A percentile compares a stretch with the other conserved stretches of the same genome.
These are phyloP conservation scores for Drosophila kambysellisi DNA, from an alignment of 2,888 invertebrate genomes.

Conservation along the genomic window DNA sequence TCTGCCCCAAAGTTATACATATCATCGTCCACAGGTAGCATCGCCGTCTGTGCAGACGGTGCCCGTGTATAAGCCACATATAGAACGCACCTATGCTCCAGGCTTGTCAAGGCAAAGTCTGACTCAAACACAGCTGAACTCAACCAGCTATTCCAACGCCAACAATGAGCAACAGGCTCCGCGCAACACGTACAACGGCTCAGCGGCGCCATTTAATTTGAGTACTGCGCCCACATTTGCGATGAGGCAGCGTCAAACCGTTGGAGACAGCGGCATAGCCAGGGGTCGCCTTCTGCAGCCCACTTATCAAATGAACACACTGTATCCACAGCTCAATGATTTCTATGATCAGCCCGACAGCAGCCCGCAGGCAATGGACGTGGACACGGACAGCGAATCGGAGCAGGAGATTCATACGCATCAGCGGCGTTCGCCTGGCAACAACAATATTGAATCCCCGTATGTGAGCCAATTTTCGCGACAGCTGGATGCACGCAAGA, in stretches of 20 bases:
- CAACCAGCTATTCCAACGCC: slow-evolving; percentile 56
- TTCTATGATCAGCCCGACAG: slow-evolving; percentile 56
- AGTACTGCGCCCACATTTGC: background rate
- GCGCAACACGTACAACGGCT: slow-evolving; percentile 56
- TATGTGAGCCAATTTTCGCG: slow-evolving; percentile 51
- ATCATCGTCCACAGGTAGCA: slow-evolving; percentile 49
- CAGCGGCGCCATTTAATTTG: slow-evolving; percentile 47
- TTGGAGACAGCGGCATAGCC: slow-evolving; percentile 39
- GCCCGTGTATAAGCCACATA: slow-evolving; percentile 38
- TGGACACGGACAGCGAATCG: slow-evolving; percentile 64
- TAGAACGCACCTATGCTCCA: slow-evolving; percentile 34
- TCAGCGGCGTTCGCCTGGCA: slow-evolving; percentile 21
- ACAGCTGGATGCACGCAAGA: slow-evolving; percentile 36
- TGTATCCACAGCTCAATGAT: slow-evolving; percentile 62
- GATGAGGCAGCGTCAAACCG: slow-evolving; percentile 34
- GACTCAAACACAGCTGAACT: slow-evolving; percentile 60
- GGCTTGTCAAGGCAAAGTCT: slow-evolving; percentile 34
- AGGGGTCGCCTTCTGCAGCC: slow-evolving; percentile 61
- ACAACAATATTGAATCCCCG: slow-evolving; percentile 30
- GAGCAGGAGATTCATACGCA: slow-evolving; percentile 34
- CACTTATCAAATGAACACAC: slow-evolving; percentile 49
- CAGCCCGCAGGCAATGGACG: slow-evolving; percentile 32
- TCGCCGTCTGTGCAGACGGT: slow-evolving; percentile 9
- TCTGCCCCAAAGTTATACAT: slow-evolving; percentile 50
- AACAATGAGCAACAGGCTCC: slow-evolving; percentile 15